These are phyloP conservation scores for Rhopalosiphum nymphaeae DNA, from an alignment of 2,888 invertebrate genomes.

Conservation along the genomic window DNA sequence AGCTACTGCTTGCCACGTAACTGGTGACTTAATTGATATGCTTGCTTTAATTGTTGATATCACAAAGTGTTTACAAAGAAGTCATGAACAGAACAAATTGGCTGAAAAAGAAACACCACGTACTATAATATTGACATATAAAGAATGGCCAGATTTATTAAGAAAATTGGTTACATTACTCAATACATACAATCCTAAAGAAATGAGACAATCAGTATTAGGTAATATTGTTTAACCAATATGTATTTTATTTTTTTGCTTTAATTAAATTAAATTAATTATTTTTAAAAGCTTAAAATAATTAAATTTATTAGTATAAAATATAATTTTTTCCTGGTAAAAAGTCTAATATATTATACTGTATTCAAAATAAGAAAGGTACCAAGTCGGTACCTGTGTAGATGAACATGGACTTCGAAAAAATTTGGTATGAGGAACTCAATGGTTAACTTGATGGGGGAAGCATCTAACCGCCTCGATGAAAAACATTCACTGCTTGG, in stretches of 20 bases:
- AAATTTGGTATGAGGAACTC: no score
- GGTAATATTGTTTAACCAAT: conserved; percentile 74
- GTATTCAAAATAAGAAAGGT: no score
- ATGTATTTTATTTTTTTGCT: neutral
- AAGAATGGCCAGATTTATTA: conserved; percentile 91
- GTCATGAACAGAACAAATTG: conserved; percentile 69
- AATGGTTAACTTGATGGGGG: no score
- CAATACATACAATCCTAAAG: conserved; percentile 89
- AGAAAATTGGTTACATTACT: conserved; percentile 87
- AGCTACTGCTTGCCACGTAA: conserved; percentile 89
- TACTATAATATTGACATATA: conserved; percentile 73
- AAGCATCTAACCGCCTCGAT: no score
- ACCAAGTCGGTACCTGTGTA: no score
- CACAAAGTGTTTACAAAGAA: conserved; percentile 80
- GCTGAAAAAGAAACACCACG: conserved; percentile 64
- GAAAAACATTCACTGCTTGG: no score
- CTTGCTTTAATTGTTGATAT: conserved; percentile 83
- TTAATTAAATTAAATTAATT: neutral
- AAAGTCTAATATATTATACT: neutral
- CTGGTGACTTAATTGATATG: conserved; percentile 86
- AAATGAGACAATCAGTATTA: conserved; percentile 83
- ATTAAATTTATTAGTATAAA: neutral
- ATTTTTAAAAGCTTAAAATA: neutral
- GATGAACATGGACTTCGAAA: no score
- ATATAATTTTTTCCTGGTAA: neutral